Conservation (phyloP, 2,888 invertebrate genomes). For the Chloroclystis v-ata region DNA sequence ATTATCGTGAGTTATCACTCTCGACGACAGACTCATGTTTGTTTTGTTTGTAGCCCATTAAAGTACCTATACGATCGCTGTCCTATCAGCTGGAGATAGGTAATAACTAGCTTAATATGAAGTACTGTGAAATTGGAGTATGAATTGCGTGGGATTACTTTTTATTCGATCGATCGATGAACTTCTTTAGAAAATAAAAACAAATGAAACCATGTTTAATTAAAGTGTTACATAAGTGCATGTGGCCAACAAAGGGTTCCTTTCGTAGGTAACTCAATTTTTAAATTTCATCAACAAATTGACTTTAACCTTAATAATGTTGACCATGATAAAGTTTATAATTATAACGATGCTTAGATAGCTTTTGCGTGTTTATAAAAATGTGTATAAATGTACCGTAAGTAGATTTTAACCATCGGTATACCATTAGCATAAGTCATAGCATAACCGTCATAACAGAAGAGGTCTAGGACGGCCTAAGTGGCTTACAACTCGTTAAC, state of each 20-base stretch:
- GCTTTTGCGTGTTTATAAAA: not conserved
- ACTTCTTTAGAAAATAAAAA: too few relatives aligned
- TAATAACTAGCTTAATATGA: too few relatives aligned
- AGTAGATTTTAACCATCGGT: conserved; percentile 33
- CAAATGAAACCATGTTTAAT: too few relatives aligned
- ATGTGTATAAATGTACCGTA: conserved; percentile 9
- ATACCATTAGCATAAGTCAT: conserved; percentile 19
- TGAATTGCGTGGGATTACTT: too few relatives aligned
- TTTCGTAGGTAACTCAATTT: too few relatives aligned
- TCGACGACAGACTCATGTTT: conserved; percentile 30
- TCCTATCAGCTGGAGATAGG: not conserved
- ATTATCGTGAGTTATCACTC: conserved; percentile 41
- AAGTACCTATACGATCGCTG: not conserved
- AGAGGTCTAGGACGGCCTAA: conserved; percentile 44
- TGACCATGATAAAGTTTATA: too few relatives aligned
- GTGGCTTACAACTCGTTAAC: conserved; percentile 34
- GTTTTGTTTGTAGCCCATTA: conserved; percentile 12
- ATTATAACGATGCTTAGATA: too few relatives aligned
- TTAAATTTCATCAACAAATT: too few relatives aligned
- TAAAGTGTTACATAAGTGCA: too few relatives aligned
- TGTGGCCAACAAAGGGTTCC: too few relatives aligned
- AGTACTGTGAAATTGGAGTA: too few relatives aligned
- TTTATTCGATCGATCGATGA: too few relatives aligned
- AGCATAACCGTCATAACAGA: conserved; percentile 26
- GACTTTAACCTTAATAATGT: not conserved